Conservation (phyloP, 2,888 invertebrate species). For the Rhyacophila evoluta region DNA sequence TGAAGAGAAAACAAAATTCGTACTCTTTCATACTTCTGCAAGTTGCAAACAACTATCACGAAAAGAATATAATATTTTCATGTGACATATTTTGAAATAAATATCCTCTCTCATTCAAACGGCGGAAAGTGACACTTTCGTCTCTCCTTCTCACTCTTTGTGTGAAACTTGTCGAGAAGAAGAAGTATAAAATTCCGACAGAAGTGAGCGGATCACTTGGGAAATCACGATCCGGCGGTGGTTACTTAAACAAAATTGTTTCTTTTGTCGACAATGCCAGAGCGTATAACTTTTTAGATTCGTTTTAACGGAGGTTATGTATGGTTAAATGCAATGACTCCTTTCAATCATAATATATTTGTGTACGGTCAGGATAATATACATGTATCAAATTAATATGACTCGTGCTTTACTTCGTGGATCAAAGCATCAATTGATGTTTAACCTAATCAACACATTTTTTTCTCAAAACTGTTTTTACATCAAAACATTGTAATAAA, state of each 20-base stretch:
- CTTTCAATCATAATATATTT: not conserved
- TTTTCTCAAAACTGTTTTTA: no score
- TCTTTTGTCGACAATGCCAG: slow-evolving; percentile 31
- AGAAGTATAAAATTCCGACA: slow-evolving; percentile 19
- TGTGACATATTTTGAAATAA: slow-evolving; percentile 7
- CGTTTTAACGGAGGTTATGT: not conserved
- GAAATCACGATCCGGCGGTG: slow-evolving; percentile 46
- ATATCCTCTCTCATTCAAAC: slow-evolving; percentile 1
- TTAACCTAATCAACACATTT: no score
- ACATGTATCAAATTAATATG: no score
- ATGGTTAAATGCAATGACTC: not conserved
- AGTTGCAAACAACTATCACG: not conserved
- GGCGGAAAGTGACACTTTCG: not conserved
- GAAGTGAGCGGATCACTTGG: slow-evolving; percentile 31
- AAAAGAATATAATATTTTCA: not conserved
- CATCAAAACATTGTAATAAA: no score
- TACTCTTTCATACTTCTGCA: not conserved
- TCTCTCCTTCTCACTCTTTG: not conserved
- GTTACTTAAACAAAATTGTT: slow-evolving; percentile 44
- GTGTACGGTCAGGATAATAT: no score
- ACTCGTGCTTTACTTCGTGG: no score
- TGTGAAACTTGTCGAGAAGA: slow-evolving; percentile 8
- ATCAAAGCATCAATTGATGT: no score
- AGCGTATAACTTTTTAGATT: not conserved
- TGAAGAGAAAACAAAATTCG: no score